These are phyloP conservation scores for Bubo blakistoni DNA, from an alignment of 2,113 vertebrate genomes.

Conservation along the genomic window DNA sequence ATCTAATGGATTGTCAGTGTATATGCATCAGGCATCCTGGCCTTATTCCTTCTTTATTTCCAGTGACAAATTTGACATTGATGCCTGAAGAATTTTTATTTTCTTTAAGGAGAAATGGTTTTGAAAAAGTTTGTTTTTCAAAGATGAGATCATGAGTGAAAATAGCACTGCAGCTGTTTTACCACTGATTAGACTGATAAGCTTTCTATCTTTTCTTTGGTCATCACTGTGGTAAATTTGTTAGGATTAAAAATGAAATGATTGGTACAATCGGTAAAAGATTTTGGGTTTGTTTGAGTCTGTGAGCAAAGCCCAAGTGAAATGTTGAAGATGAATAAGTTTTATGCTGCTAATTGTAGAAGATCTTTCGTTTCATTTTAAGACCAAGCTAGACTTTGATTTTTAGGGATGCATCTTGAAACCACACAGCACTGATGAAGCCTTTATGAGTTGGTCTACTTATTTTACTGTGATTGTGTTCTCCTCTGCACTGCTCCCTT, in stretches of 20 bases:
- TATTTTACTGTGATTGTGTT: background rate
- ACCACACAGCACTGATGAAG: background rate
- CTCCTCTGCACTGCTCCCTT: background rate
- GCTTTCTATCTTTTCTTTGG: conserved; percentile 29
- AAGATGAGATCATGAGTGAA: conserved; percentile 40
- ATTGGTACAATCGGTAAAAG: background rate
- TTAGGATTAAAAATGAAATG: background rate
- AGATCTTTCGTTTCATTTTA: background rate
- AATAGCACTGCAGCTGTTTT: conserved; percentile 34
- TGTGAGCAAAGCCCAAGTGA: background rate
- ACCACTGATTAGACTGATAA: conserved; percentile 14
- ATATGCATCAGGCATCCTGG: background rate
- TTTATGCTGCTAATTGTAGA: background rate
- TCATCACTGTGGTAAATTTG: background rate
- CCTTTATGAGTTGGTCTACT: background rate
- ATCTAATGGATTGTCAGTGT: background rate
- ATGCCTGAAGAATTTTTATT: conserved; percentile 54
- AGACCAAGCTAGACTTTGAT: background rate
- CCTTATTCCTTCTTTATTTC: background rate
- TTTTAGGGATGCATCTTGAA: background rate
- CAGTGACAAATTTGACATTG: conserved; percentile 42
- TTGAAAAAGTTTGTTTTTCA: background rate
- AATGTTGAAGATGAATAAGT: background rate
- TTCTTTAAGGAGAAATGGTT: conserved; percentile 56
- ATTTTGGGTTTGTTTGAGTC: background rate